Evolutionary conservation across 2,797 vertebrate genomes (phyloP), one percentile per base, ranked within the genome.

Genomic region (Ctenochaetus hawaiiensis): DNA sequence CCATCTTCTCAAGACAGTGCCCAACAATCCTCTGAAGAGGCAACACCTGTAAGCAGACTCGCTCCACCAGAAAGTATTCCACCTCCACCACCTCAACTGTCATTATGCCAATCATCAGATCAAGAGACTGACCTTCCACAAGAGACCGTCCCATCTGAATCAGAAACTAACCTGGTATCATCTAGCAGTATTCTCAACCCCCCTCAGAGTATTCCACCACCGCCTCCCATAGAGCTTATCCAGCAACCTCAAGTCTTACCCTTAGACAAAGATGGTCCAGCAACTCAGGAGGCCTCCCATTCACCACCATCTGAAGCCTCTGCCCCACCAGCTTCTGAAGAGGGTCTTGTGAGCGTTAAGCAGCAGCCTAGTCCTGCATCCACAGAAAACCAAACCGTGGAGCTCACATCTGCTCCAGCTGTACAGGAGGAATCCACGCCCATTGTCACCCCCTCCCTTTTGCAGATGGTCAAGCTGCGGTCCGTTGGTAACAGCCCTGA

Each of bases 401-500:
- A 93, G 53, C 76, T 89, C 74, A 90, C 82, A 8, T 37, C 84
- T 16, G 75, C 86, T 0, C 17, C 54, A 37, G 80, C 90, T 82
- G 93, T 89, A 84, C 95, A 96, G 61, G 95, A 97, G 0, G 93
- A 94, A 30, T 80, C 90, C 10, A 34, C 88, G 44, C 94, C 94
- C 37, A 84, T 96, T 43, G 94, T 97, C 59, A 97, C 96, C 0
- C 95, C 96, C 0, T 96, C 96, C 0, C 90, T 97, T 67, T 92
- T 97, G 80, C 96, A 98, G 93, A 96, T 93, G 94, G 96, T 97
- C 56, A 94, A 96, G 67, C 91, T 97, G 70, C 95, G 96, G 74
- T 96, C 97, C 0, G 83, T 96, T 12, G 95, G 73, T 44, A 91
- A 94, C 82, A 96, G 92, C 1, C 84, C 81, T n/a, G 88, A 88